These are phyloP conservation scores for Lasioglossum marginatum DNA, from an alignment of 2,888 invertebrate genomes.

Conservation along the genomic window DNA sequence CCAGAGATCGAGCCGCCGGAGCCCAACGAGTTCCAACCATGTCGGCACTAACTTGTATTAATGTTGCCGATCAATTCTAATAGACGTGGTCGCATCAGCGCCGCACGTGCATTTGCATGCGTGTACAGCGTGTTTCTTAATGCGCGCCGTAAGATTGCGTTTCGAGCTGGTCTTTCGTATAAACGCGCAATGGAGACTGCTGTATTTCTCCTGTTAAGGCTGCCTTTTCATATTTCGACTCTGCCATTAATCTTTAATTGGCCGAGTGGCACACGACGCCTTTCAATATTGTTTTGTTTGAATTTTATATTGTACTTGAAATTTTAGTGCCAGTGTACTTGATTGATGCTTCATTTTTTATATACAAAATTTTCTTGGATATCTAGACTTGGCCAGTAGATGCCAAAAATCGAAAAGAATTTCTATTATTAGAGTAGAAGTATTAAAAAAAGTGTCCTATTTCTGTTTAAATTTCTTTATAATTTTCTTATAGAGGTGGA, in stretches of 20 bases:
- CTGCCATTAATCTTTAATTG: background rate
- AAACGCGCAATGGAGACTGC: background rate
- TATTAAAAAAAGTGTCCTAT: too few species aligned
- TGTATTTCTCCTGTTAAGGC: background rate
- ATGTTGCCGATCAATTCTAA: conserved; percentile 84
- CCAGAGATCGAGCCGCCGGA: conserved; percentile 46
- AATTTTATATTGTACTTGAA: background rate
- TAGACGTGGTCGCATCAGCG: conserved; percentile 82
- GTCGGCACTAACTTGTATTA: conserved; percentile 84
- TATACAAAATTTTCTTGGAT: too few species aligned
- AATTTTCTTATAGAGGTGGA: background rate
- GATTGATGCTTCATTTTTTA: too few species aligned
- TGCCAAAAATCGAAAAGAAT: too few species aligned
- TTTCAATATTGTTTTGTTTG: background rate
- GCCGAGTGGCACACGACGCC: background rate
- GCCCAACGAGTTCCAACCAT: conserved; percentile 75
- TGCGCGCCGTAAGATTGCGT: background rate
- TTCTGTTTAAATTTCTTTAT: too few species aligned
- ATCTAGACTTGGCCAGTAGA: too few species aligned
- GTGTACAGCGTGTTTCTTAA: conserved; percentile 51
- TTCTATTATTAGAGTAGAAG: too few species aligned
- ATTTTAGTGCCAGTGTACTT: background rate
- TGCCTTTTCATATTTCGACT: background rate
- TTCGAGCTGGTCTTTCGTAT: background rate
- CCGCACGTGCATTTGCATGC: conserved; percentile 77